Evolutionary conservation across 2,888 invertebrate species (phyloP).

Genomic region (Seira ritae): DNA sequence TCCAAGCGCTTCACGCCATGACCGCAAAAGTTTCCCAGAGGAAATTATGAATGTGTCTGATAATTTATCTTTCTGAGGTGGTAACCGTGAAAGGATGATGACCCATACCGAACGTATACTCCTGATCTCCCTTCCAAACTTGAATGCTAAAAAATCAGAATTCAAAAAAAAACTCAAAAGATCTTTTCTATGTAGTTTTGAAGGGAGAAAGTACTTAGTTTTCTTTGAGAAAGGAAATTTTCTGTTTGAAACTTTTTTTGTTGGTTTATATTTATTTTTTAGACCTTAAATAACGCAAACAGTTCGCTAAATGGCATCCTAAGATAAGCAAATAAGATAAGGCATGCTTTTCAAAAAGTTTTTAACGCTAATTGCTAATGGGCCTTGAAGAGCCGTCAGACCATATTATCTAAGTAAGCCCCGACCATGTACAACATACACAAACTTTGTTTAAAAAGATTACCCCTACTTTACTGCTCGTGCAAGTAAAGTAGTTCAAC

Average conservation of each 20-base stretch:
- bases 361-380: neutral
- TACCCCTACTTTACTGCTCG: too few species aligned
- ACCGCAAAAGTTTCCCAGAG: slow-evolving; percentile 56
- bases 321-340: slow-evolving; percentile 1
- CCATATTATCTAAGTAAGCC: neutral
- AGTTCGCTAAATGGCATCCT: neutral
- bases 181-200: too few species aligned
- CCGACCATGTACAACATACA: neutral
- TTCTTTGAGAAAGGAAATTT: too few species aligned
- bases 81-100: slow-evolving; percentile 50
- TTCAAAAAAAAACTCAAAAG: too few species aligned
- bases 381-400: neutral
- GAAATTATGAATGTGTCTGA: slow-evolving; percentile 57
- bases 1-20: slow-evolving; percentile 25
- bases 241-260: too few species aligned
- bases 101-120: slow-evolving; percentile 30
- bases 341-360: neutral
- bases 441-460: neutral
- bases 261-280: too few species aligned
- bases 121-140: too few species aligned
- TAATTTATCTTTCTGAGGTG: slow-evolving; percentile 54
- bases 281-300: neutral
- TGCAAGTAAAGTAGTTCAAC: too few species aligned
- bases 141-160: neutral
- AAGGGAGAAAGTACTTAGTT: too few species aligned